These are phyloP conservation scores for Gari tellinella DNA, from an alignment of 2,888 invertebrate species.

Conservation along the genomic window DNA sequence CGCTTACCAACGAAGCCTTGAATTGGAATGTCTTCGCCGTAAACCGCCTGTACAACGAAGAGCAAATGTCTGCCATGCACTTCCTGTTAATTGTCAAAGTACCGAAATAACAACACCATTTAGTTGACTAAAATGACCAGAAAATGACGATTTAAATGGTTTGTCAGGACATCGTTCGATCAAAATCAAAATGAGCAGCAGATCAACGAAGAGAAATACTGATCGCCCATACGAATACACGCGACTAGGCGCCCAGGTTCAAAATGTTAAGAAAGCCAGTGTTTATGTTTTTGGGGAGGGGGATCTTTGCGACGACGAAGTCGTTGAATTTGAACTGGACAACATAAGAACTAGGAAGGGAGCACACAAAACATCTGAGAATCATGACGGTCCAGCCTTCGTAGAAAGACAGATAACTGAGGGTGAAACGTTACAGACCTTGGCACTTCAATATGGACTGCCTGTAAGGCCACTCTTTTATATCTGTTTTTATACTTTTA, in stretches of 20 bases:
- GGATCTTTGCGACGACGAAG: conserved; percentile 66
- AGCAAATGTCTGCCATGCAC: conserved; percentile 59
- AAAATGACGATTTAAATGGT: too few relatives aligned
- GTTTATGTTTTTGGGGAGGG: conserved; percentile 80
- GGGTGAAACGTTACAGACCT: conserved; percentile 77
- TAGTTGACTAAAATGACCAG: too few relatives aligned
- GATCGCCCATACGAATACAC: conserved; percentile 38
- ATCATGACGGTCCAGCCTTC: conserved; percentile 61
- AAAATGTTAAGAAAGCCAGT: conserved; percentile 75
- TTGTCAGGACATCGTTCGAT: not conserved
- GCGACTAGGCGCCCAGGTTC: conserved; percentile 67
- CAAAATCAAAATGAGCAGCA: conserved; percentile 25
- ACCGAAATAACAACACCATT: too few relatives aligned
- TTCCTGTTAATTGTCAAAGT: conserved; percentile 63
- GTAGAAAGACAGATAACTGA: conserved; percentile 73
- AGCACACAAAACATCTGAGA: conserved; percentile 21
- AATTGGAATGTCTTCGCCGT: too few relatives aligned
- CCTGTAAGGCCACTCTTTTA: conserved; percentile 77
- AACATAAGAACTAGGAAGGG: conserved; percentile 69
- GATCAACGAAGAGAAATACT: conserved; percentile 17
- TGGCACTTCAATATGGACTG: conserved; percentile 79
- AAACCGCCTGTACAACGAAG: too few relatives aligned
- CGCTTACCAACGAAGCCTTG: too few relatives aligned
- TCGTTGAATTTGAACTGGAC: conserved; percentile 77
- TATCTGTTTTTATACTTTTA: too few relatives aligned